Conservation (phyloP, 2,888 invertebrate genomes). For the Calliphora vomitoria region DNA sequence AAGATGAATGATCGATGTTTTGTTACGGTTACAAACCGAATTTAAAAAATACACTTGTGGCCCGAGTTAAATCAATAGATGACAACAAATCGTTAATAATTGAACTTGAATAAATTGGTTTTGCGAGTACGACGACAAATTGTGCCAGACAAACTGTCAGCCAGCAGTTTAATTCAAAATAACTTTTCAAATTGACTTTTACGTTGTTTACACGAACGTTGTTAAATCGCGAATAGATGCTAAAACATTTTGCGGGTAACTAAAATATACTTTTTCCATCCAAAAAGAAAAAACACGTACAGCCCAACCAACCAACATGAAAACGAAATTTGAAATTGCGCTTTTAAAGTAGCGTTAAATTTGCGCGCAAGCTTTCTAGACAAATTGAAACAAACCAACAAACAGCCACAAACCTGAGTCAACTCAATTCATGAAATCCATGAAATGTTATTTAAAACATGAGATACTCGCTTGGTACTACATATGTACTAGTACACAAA, state of each 20-base stretch:
- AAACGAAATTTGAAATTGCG: constrained; percentile 44
- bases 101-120: constrained; percentile 24
- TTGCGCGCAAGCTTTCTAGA: constrained; percentile 51
- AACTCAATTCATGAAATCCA: constrained; percentile 24
- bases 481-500: not conserved
- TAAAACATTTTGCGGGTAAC: constrained; percentile 38
- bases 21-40: constrained; percentile 1
- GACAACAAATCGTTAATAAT: constrained; percentile 37
- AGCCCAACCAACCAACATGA: not conserved
- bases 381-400: constrained; percentile 17
- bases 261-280: constrained; percentile 49
- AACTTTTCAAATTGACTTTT: constrained; percentile 5
- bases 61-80: constrained; percentile 4
- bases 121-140: not conserved
- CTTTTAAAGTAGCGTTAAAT: constrained; percentile 44
- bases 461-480: not conserved
- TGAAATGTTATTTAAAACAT: constrained; percentile 36
- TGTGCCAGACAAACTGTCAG: not conserved
- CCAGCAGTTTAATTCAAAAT: constrained; percentile 36
- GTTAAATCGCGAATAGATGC: constrained; percentile 57
- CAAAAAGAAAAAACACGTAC: not conserved
- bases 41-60: not conserved
- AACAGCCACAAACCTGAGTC: constrained; percentile 10
- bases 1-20: constrained; percentile 19
- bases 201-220: constrained; percentile 63